Evolutionary conservation across 1,140 invertebrate genomes (phyloP), one percentile per base, ranked within the genome.

Genomic region (Solen grandis): DNA sequence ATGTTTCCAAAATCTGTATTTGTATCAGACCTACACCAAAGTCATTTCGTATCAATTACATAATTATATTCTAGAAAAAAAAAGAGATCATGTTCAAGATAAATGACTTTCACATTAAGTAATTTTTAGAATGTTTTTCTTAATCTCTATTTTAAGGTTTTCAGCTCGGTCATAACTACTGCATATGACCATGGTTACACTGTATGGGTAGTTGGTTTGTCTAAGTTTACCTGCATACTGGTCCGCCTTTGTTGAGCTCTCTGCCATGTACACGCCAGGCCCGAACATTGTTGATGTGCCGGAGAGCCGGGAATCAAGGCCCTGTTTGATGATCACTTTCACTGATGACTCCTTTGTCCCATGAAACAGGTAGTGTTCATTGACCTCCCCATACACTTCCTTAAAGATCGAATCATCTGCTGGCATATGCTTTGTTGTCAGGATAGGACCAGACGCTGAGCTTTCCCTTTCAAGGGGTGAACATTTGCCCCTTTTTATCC

Each of bases 331-430:
- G 35, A 90, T 87, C 0, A 63, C 72, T 5, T 85, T 59, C 10
- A 85, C 66, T n/a, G 54, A 80, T 2, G 69, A 68, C 27, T 41
- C 55, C 31, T 78, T 72, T 1, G 88, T 89, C n/a, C 88, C 88
- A 83, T 90, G 88, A 69, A 89, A 90, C 31, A 89, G 27, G 68
- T 87, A 90, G 68, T 87, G 84, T 72, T 90, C 88, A 82, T 90
- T 90, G 0, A 90, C 75, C 68, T 89, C 86, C 63, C 19, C 38
- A 62, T 73, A 82, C 38, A 83, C 77, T 29, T 88, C 85, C 16
- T 60, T 73, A 57, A 22, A 19, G 14, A 62, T 25, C 1, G 52
- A 59, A 16, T 33, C 41, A 27, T 3, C 33, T 3, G 55, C 54
- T 50, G 35, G 63, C 13, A 83, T 68, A 27, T 68, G 75, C 5